Evolutionary conservation across 2,113 vertebrate species (phyloP).

Genomic region (Orycteropus afer): DNA sequence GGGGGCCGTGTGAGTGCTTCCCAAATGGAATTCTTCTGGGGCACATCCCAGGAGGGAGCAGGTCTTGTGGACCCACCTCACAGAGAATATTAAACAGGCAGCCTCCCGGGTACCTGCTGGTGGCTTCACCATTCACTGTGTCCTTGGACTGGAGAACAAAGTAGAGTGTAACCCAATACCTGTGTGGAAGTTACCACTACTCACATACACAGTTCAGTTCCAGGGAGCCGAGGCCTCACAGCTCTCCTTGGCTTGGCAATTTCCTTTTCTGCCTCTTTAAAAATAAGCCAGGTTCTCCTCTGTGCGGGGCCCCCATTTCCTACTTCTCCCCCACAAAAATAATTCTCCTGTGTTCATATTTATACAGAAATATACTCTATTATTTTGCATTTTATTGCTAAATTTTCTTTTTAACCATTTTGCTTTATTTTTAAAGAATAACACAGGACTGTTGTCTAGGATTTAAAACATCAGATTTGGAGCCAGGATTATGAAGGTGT

Average conservation of each 20-base stretch:
- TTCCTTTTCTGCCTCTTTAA: constrained; percentile 1
- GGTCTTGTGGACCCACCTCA: not conserved
- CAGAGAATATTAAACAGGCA: not conserved
- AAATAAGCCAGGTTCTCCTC: not conserved
- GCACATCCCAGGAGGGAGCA: not conserved
- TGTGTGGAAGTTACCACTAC: not conserved
- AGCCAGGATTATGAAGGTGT: not conserved
- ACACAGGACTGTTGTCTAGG: not conserved
- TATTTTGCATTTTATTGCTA: no score
- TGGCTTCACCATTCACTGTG: not conserved
- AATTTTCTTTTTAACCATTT: not conserved
- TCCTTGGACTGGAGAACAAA: rapidly evolving
- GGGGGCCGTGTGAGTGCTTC: not conserved
- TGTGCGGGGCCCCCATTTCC: not conserved
- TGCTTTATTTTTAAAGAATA: not conserved
- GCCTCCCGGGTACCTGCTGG: not conserved
- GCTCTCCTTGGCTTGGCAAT: not conserved
- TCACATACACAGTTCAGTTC: not conserved
- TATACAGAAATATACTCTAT: not conserved
- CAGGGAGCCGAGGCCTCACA: not conserved
- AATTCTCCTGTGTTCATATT: not conserved
- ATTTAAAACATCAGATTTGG: not conserved
- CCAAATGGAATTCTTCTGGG: not conserved
- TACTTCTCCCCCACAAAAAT: not conserved
- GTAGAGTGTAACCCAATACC: rapidly evolving